phyloP scores from a whole-genome alignment of 2,888 invertebrate species.

The Bimastos eiseni region DNA sequence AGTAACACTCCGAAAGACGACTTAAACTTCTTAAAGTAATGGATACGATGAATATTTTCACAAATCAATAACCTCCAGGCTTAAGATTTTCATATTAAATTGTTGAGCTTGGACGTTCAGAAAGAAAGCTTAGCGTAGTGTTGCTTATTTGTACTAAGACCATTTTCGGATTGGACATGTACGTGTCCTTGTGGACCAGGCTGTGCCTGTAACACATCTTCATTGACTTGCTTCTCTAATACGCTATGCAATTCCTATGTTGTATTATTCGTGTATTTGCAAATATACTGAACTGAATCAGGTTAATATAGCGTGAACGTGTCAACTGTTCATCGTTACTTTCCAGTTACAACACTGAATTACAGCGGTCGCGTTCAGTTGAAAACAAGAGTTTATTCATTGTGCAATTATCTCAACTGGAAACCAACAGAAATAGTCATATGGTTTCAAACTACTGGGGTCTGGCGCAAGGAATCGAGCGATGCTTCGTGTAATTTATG shows the following conservation, averaged over 20 bases:
- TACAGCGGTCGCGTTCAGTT: too few species aligned
- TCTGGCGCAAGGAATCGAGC: too few species aligned
- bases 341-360: too few species aligned
- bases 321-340: background rate
- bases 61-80: too few species aligned
- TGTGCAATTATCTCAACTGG: too few species aligned
- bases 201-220: background rate
- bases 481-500: background rate
- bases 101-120: background rate
- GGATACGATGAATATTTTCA: too few species aligned
- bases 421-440: too few species aligned
- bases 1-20: too few species aligned
- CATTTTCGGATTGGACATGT: background rate
- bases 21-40: too few species aligned
- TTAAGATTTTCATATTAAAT: too few species aligned
- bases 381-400: too few species aligned
- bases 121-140: background rate
- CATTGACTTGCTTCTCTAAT: background rate
- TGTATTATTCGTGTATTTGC: background rate
- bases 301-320: background rate
- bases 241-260: background rate
- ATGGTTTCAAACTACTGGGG: too few species aligned
- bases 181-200: background rate
- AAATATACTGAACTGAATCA: background rate
- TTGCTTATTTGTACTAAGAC: background rate